phyloP scores from a whole-genome alignment of 92 coral and sea anemone genomes.

The Virgularia gustaviana region DNA sequence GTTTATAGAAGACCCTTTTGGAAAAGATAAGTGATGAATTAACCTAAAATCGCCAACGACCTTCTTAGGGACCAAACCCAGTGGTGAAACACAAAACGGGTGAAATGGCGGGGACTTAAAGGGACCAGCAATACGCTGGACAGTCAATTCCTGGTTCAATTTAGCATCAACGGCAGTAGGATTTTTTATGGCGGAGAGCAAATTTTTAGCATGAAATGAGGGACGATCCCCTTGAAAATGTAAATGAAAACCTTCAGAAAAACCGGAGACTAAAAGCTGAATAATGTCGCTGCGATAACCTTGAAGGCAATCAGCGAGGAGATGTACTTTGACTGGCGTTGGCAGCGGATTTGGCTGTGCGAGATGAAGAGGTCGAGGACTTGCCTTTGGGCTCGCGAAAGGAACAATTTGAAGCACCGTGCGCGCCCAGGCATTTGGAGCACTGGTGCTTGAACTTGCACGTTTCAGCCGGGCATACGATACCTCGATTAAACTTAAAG shows the following conservation, averaged over 20 bases:
- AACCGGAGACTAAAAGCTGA: neutral
- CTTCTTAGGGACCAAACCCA: too few relatives aligned
- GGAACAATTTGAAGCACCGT: constrained; percentile 23
- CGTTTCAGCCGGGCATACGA: too few relatives aligned
- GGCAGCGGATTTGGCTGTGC: neutral
- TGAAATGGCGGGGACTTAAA: too few relatives aligned
- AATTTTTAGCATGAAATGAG: neutral
- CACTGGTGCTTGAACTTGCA: constrained; percentile 49
- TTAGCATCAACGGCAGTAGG: neutral
- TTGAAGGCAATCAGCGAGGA: neutral
- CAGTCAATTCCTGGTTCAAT: neutral
- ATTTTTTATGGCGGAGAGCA: neutral
- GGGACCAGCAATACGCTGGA: constrained; percentile 13
- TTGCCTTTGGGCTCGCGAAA: too few relatives aligned
- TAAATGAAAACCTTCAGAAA: neutral
- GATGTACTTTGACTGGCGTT: neutral
- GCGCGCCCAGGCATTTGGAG: constrained; percentile 45
- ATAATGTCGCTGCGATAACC: neutral
- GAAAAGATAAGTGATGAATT: too few relatives aligned
- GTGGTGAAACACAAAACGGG: too few relatives aligned
- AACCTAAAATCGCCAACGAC: too few relatives aligned
- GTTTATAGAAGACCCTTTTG: too few relatives aligned
- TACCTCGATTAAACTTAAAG: too few relatives aligned
- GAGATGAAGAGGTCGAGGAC: too few relatives aligned
- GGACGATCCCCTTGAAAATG: neutral